Evolutionary conservation across 2,797 vertebrate species (phyloP).

Genomic region (Babyrousa celebensis): DNA sequence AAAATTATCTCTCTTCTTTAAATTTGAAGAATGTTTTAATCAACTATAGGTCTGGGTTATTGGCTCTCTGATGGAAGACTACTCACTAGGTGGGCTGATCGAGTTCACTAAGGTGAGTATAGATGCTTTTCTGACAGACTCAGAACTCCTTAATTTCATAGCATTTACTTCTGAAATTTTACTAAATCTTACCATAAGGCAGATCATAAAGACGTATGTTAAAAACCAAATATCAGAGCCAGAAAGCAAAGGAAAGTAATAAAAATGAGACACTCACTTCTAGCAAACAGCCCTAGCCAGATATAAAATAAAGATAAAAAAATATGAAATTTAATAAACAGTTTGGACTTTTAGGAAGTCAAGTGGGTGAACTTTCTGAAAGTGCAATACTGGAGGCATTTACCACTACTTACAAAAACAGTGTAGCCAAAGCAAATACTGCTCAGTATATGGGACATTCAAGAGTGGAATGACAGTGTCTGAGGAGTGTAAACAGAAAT

Average conservation of each 20-base stretch:
- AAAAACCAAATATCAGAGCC: not conserved
- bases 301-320: conserved; percentile 28
- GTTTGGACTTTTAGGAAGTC: not conserved
- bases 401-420: not conserved
- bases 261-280: not conserved
- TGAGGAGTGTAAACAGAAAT: not conserved
- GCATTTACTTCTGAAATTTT: not conserved
- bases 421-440: not conserved
- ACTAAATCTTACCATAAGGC: not conserved
- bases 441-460: not conserved
- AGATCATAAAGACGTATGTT: not conserved
- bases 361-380: not conserved
- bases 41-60: not conserved
- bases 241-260: conserved; percentile 20
- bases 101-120: not conserved
- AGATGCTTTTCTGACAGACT: not conserved
- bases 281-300: not conserved
- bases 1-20: not conserved
- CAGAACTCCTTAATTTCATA: conserved; percentile 14
- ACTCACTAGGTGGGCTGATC: not conserved
- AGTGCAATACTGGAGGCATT: not conserved
- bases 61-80: not conserved
- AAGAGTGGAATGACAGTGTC: not conserved
- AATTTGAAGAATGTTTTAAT: not conserved
- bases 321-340: not conserved